Conservation (phyloP, 1,140 invertebrate species). For the Scaptomyza montana region DNA sequence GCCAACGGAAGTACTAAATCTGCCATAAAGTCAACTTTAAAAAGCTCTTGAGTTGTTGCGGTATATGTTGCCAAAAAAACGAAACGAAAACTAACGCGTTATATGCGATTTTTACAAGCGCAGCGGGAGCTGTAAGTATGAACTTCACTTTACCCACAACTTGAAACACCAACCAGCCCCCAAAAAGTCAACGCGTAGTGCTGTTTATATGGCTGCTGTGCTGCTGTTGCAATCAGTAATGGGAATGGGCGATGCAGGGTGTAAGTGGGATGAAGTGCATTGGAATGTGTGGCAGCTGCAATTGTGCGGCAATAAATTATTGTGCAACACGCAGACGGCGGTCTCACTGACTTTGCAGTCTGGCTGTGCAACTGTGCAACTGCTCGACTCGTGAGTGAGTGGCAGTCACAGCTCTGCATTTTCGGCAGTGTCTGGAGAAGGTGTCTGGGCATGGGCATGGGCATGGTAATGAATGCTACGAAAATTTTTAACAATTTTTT, state of each 20-base stretch:
- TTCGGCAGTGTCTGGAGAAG: neutral
- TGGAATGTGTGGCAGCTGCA: slow-evolving; percentile 80
- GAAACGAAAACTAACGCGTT: slow-evolving; percentile 37
- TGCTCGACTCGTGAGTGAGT: slow-evolving; percentile 22
- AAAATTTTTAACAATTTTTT: slow-evolving; percentile 80
- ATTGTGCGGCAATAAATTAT: slow-evolving; percentile 81
- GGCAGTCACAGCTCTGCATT: slow-evolving; percentile 33
- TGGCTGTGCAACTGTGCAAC: neutral
- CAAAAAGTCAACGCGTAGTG: slow-evolving; percentile 7
- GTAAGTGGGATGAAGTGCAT: slow-evolving; percentile 54
- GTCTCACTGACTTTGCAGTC: slow-evolving; percentile 14
- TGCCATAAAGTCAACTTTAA: slow-evolving; percentile 5
- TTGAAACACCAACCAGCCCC: slow-evolving; percentile 2
- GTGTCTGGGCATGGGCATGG: slow-evolving; percentile 6
- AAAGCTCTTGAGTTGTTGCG: neutral
- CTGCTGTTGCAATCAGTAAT: neutral
- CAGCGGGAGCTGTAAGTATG: slow-evolving; percentile 57
- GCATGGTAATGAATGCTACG: slow-evolving; percentile 76
- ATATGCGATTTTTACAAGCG: slow-evolving; percentile 71
- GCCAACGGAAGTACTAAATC: slow-evolving; percentile 2
- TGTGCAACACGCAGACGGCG: slow-evolving; percentile 76
- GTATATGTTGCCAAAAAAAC: slow-evolving; percentile 38
- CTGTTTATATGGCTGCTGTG: slow-evolving; percentile 43
- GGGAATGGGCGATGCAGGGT: neutral
- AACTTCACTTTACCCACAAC: slow-evolving; percentile 6